Conservation (phyloP, 2,797 vertebrate genomes). For the Melanotaenia pygmaea region DNA sequence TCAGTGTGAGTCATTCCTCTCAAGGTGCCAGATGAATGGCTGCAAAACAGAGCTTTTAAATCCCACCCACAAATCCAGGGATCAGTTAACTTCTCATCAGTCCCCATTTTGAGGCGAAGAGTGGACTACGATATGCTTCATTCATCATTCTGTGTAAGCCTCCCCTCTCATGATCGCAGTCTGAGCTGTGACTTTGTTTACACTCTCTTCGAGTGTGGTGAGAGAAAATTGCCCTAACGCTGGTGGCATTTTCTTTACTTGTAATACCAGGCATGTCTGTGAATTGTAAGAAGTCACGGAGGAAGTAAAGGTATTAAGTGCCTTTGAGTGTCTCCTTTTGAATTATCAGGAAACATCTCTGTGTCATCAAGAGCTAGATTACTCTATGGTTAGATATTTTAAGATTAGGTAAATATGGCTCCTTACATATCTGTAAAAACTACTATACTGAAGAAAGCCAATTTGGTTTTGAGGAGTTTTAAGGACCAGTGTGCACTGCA, state of each 20-base stretch:
- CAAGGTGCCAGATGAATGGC: slow-evolving; percentile 49
- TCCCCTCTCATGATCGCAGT: slow-evolving; percentile 40
- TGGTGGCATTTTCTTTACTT: slow-evolving; percentile 64
- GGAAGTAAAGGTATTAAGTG: slow-evolving; percentile 51
- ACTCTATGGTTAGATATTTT: slow-evolving; percentile 53
- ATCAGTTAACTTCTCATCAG: slow-evolving; percentile 74
- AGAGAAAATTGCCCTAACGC: slow-evolving; percentile 65
- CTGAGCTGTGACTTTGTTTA: slow-evolving; percentile 64
- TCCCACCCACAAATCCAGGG: slow-evolving; percentile 73
- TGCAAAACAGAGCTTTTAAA: slow-evolving; percentile 66
- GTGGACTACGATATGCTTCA: slow-evolving; percentile 44
- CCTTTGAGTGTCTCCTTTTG: slow-evolving; percentile 52
- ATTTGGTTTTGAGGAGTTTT: slow-evolving; percentile 39
- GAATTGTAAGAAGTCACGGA: slow-evolving; percentile 61
- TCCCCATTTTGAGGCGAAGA: slow-evolving; percentile 31
- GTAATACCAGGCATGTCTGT: slow-evolving; percentile 61
- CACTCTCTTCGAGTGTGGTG: slow-evolving; percentile 48
- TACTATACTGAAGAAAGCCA: slow-evolving; percentile 26
- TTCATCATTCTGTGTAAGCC: slow-evolving; percentile 61
- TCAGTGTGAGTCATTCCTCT: slow-evolving; percentile 55
- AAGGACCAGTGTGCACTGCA: slow-evolving; percentile 42
- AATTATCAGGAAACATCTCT: slow-evolving; percentile 45
- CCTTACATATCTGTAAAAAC: slow-evolving; percentile 29
- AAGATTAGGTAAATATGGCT: slow-evolving; percentile 30
- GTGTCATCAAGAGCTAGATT: slow-evolving; percentile 42